These are phyloP conservation scores for Thripadectes ignobilis DNA, from an alignment of 2,797 vertebrate genomes.

Conservation along the genomic window DNA sequence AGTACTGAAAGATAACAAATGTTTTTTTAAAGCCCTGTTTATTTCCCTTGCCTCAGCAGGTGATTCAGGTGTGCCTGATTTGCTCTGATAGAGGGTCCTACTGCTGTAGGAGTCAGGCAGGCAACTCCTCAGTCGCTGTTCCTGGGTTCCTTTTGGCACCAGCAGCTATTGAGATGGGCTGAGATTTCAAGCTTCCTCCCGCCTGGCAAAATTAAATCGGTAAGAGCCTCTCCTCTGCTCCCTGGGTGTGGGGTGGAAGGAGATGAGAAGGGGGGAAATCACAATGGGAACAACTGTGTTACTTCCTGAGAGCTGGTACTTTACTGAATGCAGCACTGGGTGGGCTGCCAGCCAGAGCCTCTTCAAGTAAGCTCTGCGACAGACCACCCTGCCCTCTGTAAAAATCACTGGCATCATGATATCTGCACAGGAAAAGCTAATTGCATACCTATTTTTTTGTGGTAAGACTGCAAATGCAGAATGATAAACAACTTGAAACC, in stretches of 20 bases:
- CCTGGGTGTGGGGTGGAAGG: not conserved
- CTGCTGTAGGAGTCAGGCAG: not conserved
- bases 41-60: not conserved
- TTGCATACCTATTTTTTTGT: not conserved
- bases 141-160: not conserved
- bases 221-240: not conserved
- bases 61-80: not conserved
- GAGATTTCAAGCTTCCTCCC: not conserved
- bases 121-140: not conserved
- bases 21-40: not conserved
- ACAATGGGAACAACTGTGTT: rapidly evolving
- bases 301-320: not conserved
- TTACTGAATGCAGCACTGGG: not conserved
- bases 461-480: not conserved
- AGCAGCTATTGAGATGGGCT: not conserved
- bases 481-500: not conserved
- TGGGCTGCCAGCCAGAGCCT: not conserved
- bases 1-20: not conserved
- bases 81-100: not conserved
- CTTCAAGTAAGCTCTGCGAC: not conserved
- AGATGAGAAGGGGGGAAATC: not conserved
- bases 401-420: not conserved
- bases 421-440: not conserved
- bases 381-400: not conserved
- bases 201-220: not conserved